Evolutionary conservation across 2,797 vertebrate genomes (phyloP).

Genomic region (Odontamblyopus lacepedii): DNA sequence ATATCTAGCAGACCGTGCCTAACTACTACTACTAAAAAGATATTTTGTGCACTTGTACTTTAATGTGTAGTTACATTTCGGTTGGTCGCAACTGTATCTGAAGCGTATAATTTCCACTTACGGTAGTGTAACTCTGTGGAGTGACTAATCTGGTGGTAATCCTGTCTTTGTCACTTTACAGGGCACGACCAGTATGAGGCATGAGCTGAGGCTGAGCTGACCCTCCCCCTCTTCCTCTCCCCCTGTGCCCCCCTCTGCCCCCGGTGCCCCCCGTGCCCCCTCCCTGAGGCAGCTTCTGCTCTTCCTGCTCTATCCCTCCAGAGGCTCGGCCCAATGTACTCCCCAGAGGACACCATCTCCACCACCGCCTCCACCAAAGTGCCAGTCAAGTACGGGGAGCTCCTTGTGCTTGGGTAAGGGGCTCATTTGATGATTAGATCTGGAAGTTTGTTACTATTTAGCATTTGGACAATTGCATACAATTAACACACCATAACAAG

Average conservation of each 20-base stretch:
- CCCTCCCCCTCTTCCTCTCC: slow-evolving; percentile 67
- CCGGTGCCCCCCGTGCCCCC: slow-evolving; percentile 43
- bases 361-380: slow-evolving; percentile 91
- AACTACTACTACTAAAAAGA: not conserved
- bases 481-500: not conserved
- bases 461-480: no score
- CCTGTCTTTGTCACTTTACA: slow-evolving; percentile 41
- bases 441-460: not conserved
- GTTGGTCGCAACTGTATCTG: not conserved
- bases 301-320: slow-evolving; percentile 34
- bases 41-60: not conserved
- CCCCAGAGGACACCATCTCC: slow-evolving; percentile 98
- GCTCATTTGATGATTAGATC: not conserved
- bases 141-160: slow-evolving; percentile 26
- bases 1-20: no score
- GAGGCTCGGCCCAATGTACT: slow-evolving; percentile 90
- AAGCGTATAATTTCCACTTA: not conserved
- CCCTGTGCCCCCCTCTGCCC: not conserved
- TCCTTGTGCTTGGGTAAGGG: slow-evolving; percentile 97
- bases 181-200: slow-evolving; percentile 68
- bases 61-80: not conserved
- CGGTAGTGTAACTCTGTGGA: slow-evolving; percentile 5
- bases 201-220: slow-evolving; percentile 80
- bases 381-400: slow-evolving; percentile 98
- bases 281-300: slow-evolving; percentile 33